A percentile compares a stretch with the other conserved stretches of the same genome.
Conservation (phyloP, 2,888 invertebrate genomes). For the Oscheius sp. region DNA sequence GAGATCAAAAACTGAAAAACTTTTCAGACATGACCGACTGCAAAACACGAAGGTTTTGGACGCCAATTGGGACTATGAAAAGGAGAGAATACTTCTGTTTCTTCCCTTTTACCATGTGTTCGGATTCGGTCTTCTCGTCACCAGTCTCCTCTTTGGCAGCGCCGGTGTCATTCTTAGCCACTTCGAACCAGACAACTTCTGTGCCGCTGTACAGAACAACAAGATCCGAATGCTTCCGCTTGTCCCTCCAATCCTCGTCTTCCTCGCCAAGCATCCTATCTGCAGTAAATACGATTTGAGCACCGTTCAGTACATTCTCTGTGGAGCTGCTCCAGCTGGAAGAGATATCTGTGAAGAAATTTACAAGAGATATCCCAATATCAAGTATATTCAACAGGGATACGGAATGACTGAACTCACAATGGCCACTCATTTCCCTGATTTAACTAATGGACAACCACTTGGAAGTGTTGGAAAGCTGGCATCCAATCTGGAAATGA, state of each 20-base stretch:
- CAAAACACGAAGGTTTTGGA: constrained; percentile 43
- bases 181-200: constrained; percentile 61
- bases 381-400: constrained; percentile 71
- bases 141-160: constrained; percentile 47
- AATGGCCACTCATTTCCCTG: constrained; percentile 74
- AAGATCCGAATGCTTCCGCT: constrained; percentile 73
- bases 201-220: constrained; percentile 56
- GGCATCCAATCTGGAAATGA: constrained; percentile 77
- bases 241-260: constrained; percentile 84
- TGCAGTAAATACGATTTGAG: constrained; percentile 82
- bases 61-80: constrained; percentile 50
- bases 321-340: constrained; percentile 67
- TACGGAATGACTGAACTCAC: constrained; percentile 83
- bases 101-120: constrained; percentile 69
- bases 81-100: constrained; percentile 54
- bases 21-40: constrained; percentile 38
- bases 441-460: constrained; percentile 72
- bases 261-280: constrained; percentile 78
- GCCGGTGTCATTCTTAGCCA: constrained; percentile 61
- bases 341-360: constrained; percentile 64
- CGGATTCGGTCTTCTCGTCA: constrained; percentile 56
- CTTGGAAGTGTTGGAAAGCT: constrained; percentile 79
- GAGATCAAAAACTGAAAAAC: neutral
- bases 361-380: constrained; percentile 48
- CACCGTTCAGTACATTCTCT: constrained; percentile 75